These are phyloP conservation scores for Apotomis capreana DNA, from an alignment of 2,888 invertebrate species.

Conservation along the genomic window DNA sequence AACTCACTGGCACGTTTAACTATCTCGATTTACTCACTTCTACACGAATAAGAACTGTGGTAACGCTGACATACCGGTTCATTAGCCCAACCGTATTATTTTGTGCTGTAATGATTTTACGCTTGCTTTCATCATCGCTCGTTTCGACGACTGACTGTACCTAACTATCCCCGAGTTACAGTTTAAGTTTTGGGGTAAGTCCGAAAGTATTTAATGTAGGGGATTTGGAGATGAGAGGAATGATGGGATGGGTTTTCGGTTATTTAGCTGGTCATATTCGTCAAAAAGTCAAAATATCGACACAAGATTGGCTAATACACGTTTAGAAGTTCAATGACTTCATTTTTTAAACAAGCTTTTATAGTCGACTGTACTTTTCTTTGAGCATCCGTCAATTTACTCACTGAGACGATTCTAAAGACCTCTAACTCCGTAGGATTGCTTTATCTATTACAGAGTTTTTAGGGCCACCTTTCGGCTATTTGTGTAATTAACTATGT, in stretches of 20 bases:
- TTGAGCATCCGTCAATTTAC: too few relatives aligned
- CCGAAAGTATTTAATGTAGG: slow-evolving; percentile 6
- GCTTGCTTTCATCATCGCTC: slow-evolving; percentile 62
- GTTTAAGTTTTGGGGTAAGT: slow-evolving; percentile 60
- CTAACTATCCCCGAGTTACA: slow-evolving; percentile 71
- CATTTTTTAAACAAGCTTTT: too few relatives aligned
- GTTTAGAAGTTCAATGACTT: too few relatives aligned
- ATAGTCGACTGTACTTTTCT: too few relatives aligned
- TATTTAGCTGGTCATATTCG: too few relatives aligned
- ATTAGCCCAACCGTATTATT: slow-evolving; percentile 74
- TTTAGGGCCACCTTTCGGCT: too few relatives aligned
- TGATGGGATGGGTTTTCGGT: neutral
- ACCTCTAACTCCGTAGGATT: too few relatives aligned
- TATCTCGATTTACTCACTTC: neutral
- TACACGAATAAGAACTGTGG: slow-evolving; percentile 47
- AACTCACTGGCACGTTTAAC: neutral
- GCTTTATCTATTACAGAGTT: too few relatives aligned
- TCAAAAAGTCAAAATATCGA: neutral
- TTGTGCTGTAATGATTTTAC: slow-evolving; percentile 73
- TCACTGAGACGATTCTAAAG: too few relatives aligned
- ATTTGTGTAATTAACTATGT: too few relatives aligned
- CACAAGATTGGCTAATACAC: neutral
- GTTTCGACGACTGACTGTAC: slow-evolving; percentile 64
- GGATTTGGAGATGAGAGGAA: neutral
- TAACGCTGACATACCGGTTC: slow-evolving; percentile 59